Evolutionary conservation across 1,140 invertebrate genomes (phyloP), one percentile per base, ranked within the genome.

Genomic region (Bombus confusus): DNA sequence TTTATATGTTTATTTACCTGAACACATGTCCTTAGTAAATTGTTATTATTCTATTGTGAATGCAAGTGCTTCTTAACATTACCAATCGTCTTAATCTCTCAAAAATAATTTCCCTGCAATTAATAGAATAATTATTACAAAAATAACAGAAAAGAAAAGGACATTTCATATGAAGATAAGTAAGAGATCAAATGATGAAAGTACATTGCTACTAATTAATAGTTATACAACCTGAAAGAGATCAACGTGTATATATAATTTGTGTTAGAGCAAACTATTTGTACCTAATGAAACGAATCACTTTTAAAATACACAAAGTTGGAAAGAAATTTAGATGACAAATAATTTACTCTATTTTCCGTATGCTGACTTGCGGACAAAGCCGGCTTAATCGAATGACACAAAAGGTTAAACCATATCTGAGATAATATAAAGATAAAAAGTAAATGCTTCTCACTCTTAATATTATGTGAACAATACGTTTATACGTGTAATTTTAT

Each of bases 381-480:
- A 69, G 39, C 82, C 82, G 82, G 82, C 52, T 79, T 47, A 28
- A 37, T 52, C 8, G 34, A 79, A 34, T 71, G 66, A 57, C 52
- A 41, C 18, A 72, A 41, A 39, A 84, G 82, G 82, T 84, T 84
- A 84, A 39, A 71, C n/a, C 15, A 39, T 39, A 39, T 6, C 4
- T n/a, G 2, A 71, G 1, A 28, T n/a, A 37, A 31, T n/a, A 34
- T 31, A 25, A 25, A 28, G 9, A 18, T 52, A 69, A 6, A 13
- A 57, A 68, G 15, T 47, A 15, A 39, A 47, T 15, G 0, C 8
- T 31, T 68, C 12, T 64, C 9, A n/a, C 31, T 66, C n/a, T 22
- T 41, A 39, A 71, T 28, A 39, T 69, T 69, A 13, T 39, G 28
- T 25, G 10, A 18, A 62, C 3, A 28, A 18, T 12, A 15, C 4